Percentiles rank a stretch among this genome's conserved stretches.
These are phyloP conservation scores for Melanotaenia duboulayi DNA, from an alignment of 2,113 vertebrate species.

Conservation along the genomic window DNA sequence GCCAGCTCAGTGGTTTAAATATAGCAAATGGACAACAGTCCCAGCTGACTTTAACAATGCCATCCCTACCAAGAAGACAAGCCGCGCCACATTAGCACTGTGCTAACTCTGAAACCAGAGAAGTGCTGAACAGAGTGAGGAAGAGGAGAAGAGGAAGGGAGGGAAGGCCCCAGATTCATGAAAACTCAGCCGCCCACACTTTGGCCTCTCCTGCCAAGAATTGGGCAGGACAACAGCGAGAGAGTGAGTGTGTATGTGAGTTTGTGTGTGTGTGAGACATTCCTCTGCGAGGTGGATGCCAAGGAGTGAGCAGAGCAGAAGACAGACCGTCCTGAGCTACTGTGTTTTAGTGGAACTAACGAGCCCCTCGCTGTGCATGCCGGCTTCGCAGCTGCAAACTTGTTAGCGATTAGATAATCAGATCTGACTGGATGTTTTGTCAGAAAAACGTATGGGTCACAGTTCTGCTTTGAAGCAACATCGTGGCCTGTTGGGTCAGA, in stretches of 20 bases:
- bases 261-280: slow-evolving; percentile 62
- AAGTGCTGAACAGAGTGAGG: slow-evolving; percentile 46
- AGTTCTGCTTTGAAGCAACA: slow-evolving; percentile 28
- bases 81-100: slow-evolving; percentile 51
- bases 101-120: slow-evolving; percentile 65
- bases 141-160: slow-evolving; percentile 17
- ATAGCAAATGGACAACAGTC: slow-evolving; percentile 65
- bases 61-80: slow-evolving; percentile 49
- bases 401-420: slow-evolving; percentile 53
- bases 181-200: slow-evolving; percentile 80
- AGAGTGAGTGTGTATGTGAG: slow-evolving; percentile 46
- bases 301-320: slow-evolving; percentile 59
- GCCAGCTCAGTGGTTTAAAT: slow-evolving; percentile 73
- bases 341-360: slow-evolving; percentile 66
- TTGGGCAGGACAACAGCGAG: slow-evolving; percentile 62
- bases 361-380: slow-evolving; percentile 46
- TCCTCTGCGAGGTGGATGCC: slow-evolving; percentile 73
- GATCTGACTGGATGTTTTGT: slow-evolving; percentile 58
- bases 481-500: neutral
- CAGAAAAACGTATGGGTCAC: slow-evolving; percentile 14
- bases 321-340: slow-evolving; percentile 71
- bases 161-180: slow-evolving; percentile 72
- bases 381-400: slow-evolving; percentile 58
- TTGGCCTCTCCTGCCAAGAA: slow-evolving; percentile 67
- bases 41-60: slow-evolving; percentile 72